Base-by-base conservation (phyloP, 2,888 invertebrate genomes). In the Neuroscelio doddi region DNA sequence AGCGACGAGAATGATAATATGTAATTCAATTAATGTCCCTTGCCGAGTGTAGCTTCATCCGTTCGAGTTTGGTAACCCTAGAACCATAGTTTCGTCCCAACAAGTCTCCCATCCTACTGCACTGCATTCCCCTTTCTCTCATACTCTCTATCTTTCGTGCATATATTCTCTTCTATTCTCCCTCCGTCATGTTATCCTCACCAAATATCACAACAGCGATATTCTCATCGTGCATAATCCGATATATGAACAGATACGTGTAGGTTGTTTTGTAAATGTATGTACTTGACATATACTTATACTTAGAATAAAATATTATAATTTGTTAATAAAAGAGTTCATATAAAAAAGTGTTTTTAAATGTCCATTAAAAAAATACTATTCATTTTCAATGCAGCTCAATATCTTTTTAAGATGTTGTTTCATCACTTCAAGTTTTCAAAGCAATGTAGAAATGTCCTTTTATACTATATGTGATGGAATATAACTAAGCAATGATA, bases 1-100 rank as follows among this genome's bases (percentile, higher is more conserved):
- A 72, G 73, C 69, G 59, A 41, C 49, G 26, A 26, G 45, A 63
- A 71, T 70, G 71, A 73, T 74, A 71, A 75, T 74, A 72, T 68
- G 72, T 70, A 75, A 75, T 74, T 75, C 65, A 69, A 74, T 72
- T 74, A 72, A 70, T 67, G 66, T 57, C 47, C 53, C 65, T 29
- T 34, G 55, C 50, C 55, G 69, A 46, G 64, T 56, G 59, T 61
- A 64, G 21, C 17, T 8, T 30, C 26, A 32, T 24, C 16, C 49
- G 32, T 16, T 32, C 49, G 49, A 49, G 57, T 65, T 64, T 51
- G 56, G 50, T 51, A 17, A 45, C 45, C 17, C 29, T 14, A 30
- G 15, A 45, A 10, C 17, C 32, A 32, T 32, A 45, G 45, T 45
- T 45, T 45, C 30, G 45, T 21, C 30, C 4, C 42, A 15, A 29